Conservation (phyloP, 2,113 vertebrate species). For the Piaya cayana region DNA sequence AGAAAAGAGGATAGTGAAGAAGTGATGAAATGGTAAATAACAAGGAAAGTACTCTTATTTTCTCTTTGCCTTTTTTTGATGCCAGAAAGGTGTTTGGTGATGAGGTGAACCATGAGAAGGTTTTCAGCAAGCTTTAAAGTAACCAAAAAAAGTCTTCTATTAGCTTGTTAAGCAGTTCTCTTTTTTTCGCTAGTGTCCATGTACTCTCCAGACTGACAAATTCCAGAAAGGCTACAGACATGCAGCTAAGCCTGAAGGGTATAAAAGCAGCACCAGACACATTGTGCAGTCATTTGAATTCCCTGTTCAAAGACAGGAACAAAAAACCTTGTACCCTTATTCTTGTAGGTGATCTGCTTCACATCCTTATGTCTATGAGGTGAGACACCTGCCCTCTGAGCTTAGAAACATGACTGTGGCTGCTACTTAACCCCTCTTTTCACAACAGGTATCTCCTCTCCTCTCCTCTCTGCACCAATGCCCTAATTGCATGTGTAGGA, state of each 20-base stretch:
- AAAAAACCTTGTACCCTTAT: not conserved
- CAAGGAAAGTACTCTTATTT: not conserved
- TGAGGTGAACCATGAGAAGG: not conserved
- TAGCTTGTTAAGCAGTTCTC: not conserved
- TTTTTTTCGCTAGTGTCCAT: not conserved
- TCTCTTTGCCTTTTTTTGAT: not conserved
- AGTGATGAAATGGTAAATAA: not conserved
- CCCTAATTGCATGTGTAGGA: not conserved
- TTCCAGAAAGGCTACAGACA: not conserved
- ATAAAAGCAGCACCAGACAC: not conserved
- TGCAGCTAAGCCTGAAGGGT: not conserved
- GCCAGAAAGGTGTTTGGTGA: not conserved
- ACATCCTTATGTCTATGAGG: not conserved
- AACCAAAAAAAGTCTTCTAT: not conserved
- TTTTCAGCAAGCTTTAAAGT: not conserved
- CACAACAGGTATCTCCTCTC: not conserved
- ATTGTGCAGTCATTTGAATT: not conserved
- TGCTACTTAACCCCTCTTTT: conserved; percentile 3
- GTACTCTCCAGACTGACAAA: not conserved
- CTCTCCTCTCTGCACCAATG: not conserved
- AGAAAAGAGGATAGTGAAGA: not conserved
- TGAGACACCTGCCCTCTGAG: not conserved
- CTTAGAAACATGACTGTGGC: not conserved
- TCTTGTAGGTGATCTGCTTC: not conserved
- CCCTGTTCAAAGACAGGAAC: not conserved